A percentile compares a stretch with the other conserved stretches of the same genome.
These are phyloP conservation scores for Tolypeutes matacus DNA, from an alignment of 2,797 vertebrate species.

Conservation along the genomic window DNA sequence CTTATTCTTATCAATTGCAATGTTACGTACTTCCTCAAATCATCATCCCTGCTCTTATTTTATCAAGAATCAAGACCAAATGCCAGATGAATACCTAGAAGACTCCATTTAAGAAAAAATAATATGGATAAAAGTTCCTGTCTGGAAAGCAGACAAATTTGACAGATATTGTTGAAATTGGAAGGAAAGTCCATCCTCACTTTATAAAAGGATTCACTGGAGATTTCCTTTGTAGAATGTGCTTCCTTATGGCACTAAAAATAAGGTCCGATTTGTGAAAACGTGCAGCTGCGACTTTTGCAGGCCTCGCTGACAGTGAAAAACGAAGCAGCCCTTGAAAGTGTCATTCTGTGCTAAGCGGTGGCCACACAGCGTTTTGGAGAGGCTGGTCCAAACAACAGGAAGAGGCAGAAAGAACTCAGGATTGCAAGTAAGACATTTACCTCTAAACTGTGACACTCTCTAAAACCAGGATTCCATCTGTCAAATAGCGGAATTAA, in stretches of 20 bases:
- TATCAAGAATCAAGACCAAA: constrained; percentile 14
- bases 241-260: background rate
- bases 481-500: background rate
- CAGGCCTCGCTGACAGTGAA: background rate
- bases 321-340: background rate
- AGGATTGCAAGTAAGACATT: background rate
- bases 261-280: background rate
- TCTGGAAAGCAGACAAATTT: background rate
- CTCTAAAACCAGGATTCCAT: background rate
- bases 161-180: background rate
- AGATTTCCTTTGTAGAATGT: background rate
- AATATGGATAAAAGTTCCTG: background rate
- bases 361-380: background rate
- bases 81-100: background rate
- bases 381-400: background rate
- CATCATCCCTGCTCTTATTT: background rate
- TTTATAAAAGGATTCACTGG: background rate
- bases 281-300: background rate
- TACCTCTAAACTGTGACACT: background rate
- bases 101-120: background rate
- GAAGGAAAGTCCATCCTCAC: background rate
- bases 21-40: background rate
- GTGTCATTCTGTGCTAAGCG: accelerated
- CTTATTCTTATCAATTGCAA: background rate
- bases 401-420: background rate